These are phyloP conservation scores for Sebastiscus tertius DNA, from an alignment of 2,797 vertebrate species.

Conservation along the genomic window DNA sequence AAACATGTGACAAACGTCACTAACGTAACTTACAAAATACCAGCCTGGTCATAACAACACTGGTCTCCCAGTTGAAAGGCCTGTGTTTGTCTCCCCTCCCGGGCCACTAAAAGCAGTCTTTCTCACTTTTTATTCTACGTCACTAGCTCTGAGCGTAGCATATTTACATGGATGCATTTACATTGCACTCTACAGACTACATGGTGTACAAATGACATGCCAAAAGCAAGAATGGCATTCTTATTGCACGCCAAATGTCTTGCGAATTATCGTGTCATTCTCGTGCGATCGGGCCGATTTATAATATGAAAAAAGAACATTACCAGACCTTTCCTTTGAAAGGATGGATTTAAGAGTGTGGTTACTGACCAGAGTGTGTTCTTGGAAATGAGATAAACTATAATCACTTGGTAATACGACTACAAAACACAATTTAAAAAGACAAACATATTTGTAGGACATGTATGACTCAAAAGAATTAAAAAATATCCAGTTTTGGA, in stretches of 20 bases:
- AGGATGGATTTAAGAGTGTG: neutral
- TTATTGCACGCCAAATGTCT: neutral
- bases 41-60: no score
- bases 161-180: no score
- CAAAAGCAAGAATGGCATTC: neutral
- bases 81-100: no score
- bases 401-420: neutral
- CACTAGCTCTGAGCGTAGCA: neutral
- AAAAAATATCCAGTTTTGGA: slow-evolving; percentile 21
- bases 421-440: neutral
- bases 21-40: no score
- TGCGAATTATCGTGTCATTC: no score
- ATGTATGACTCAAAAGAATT: slow-evolving; percentile 7
- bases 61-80: accelerated
- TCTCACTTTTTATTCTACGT: neutral
- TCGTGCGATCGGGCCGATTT: no score
- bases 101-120: no score
- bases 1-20: no score
- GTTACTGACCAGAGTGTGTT: neutral
- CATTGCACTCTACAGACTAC: neutral
- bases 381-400: neutral
- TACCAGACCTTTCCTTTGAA: neutral
- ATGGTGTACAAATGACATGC: neutral
- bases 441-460: slow-evolving; percentile 1
- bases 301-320: neutral